These are phyloP conservation scores for Ariopsis seemanni DNA, from an alignment of 2,113 vertebrate genomes.

Conservation along the genomic window DNA sequence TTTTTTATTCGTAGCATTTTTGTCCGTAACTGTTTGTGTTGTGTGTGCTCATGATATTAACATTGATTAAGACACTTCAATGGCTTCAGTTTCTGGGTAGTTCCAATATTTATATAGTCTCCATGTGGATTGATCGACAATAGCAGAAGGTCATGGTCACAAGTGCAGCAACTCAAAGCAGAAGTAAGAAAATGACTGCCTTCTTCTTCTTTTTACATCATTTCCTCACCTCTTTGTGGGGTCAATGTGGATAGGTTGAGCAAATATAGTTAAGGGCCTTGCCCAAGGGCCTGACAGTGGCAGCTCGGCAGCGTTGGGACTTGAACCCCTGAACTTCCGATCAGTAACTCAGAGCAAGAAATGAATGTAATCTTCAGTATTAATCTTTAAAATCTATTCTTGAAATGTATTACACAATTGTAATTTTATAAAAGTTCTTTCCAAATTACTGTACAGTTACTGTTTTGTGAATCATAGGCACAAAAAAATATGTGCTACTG, in stretches of 20 bases:
- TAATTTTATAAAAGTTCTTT: neutral
- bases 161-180: neutral
- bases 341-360: too few species aligned
- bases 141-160: neutral
- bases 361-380: neutral
- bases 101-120: neutral
- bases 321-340: too few species aligned
- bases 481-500: neutral
- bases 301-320: too few species aligned
- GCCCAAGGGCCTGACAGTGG: too few species aligned
- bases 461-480: neutral
- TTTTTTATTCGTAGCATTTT: neutral
- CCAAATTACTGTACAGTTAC: neutral
- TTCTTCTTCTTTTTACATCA: too few species aligned
- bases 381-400: neutral
- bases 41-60: neutral
- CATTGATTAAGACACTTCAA: neutral
- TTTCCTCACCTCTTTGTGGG: too few species aligned
- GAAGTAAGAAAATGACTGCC: neutral
- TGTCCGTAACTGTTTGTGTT: neutral
- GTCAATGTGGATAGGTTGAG: too few species aligned
- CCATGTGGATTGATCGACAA: neutral
- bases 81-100: neutral
- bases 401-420: neutral
- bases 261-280: too few species aligned